Evolutionary conservation across 2,113 vertebrate genomes (phyloP), one percentile per base, ranked within the genome.

Genomic region (Manacus vitellinus): DNA sequence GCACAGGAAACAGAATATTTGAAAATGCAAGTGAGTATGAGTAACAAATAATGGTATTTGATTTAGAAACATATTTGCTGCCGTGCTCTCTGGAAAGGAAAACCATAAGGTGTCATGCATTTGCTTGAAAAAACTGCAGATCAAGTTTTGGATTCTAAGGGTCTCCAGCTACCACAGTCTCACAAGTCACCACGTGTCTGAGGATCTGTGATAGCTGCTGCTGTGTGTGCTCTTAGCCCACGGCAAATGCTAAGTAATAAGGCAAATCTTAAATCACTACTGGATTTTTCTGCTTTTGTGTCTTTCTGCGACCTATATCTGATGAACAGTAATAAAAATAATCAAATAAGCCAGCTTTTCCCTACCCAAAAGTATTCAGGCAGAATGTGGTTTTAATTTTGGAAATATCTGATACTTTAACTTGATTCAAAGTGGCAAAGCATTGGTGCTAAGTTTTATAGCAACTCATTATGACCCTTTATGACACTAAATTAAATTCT

Each of bases 121-220:
- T 76, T 84, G 16, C 68, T 8, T 71, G 47, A n/a, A 90, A 88
- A 88, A 51, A 59, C 7, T 70, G 35, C 51, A 83, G 44, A 52
- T 59, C 31, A 31, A n/a, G 35, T 81, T 86, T 83, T 59, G 63
- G 28, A 67, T 74, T 91, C 11, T 88, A 52, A 94, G 94, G 86
- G 80, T 95, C 75, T 88, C 20, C 72, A 87, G 73, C 70, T 94
- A 83, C 72, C 35, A 23, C n/a, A 85, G 78, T 28, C 56, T 77
- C 92, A 95, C 96, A 96, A 94, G 95, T 92, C 83, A 84, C 83
- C 93, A 81, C 92, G 35, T 92, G 96, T 56, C 93, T 78, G 76
- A 67, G 76, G 83, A 95, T 86, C 89, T 78, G 79, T 0, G 4
- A 55, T 94, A 91, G 62, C 65, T 71, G 21, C 83, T 92, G 63